Evolutionary conservation across 2,113 vertebrate species (phyloP).

Genomic region (Scomber colias): DNA sequence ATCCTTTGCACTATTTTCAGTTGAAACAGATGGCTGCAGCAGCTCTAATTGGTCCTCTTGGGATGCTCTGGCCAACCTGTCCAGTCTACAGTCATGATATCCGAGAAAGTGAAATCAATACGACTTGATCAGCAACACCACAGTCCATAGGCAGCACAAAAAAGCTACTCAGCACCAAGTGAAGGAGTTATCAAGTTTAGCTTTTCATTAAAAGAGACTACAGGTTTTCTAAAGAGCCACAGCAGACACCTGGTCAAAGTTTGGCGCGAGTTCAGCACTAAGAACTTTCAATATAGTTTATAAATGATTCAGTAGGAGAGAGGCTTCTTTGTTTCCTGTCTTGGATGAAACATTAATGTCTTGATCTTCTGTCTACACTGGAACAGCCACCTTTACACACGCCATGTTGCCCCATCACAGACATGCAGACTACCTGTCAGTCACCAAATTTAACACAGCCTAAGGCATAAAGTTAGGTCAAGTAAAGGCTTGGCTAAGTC

Average conservation of each 20-base stretch:
- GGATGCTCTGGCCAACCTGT: constrained; percentile 59
- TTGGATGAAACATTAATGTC: constrained; percentile 71
- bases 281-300: constrained; percentile 45
- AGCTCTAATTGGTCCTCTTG: constrained; percentile 70
- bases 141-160: constrained; percentile 6
- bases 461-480: constrained; percentile 33
- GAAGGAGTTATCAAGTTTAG: neutral
- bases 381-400: constrained; percentile 59
- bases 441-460: constrained; percentile 47
- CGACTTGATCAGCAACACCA: constrained; percentile 2
- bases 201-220: neutral
- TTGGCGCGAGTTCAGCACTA: constrained; percentile 7
- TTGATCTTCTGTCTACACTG: constrained; percentile 48
- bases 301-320: constrained; percentile 65
- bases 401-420: constrained; percentile 52
- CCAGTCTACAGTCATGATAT: constrained; percentile 51
- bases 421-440: constrained; percentile 37
- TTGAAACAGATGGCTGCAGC: constrained; percentile 64
- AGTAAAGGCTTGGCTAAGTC: constrained; percentile 34
- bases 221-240: neutral
- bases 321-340: constrained; percentile 68
- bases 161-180: neutral
- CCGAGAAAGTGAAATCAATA: constrained; percentile 32
- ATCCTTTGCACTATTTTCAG: constrained; percentile 41
- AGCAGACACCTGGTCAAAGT: constrained; percentile 50